phyloP scores from a whole-genome alignment of 35 echinoderm and acorn worm genomes.

The Apostichopus japonicus region DNA sequence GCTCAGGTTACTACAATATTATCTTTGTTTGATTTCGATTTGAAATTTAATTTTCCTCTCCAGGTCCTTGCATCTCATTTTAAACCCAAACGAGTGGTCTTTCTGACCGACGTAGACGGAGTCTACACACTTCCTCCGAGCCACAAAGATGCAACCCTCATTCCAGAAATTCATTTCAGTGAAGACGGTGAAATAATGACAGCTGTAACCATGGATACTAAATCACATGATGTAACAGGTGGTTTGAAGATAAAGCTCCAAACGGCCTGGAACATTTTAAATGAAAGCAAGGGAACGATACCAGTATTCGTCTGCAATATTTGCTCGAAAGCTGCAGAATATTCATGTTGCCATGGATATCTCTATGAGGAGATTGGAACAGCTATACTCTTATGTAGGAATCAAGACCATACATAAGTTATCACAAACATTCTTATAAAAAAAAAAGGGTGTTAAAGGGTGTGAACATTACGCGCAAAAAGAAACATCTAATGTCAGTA shows the following conservation, averaged over 20 bases:
- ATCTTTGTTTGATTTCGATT: too few species aligned
- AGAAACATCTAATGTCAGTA: too few species aligned
- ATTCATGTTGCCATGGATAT: slow-evolving; percentile 57
- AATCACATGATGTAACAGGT: slow-evolving; percentile 84
- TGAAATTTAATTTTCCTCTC: too few species aligned
- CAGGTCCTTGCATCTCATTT: slow-evolving; percentile 69
- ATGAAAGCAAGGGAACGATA: slow-evolving; percentile 51
- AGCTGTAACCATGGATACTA: slow-evolving; percentile 58
- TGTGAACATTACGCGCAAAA: too few species aligned
- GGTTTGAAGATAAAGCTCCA: slow-evolving; percentile 76
- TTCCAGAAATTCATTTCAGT: slow-evolving; percentile 54
- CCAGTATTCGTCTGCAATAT: slow-evolving; percentile 68
- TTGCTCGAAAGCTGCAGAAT: slow-evolving; percentile 41
- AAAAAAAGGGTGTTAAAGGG: too few species aligned
- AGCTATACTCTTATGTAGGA: not conserved
- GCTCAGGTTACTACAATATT: too few species aligned
- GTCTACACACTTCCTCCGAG: slow-evolving; percentile 71
- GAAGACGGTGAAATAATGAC: slow-evolving; percentile 52
- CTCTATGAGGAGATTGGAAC: slow-evolving; percentile 26
- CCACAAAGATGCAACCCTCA: slow-evolving; percentile 42
- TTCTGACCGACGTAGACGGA: slow-evolving; percentile 79
- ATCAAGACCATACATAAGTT: not conserved
- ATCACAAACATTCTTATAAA: too few species aligned
- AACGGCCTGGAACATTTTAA: slow-evolving; percentile 65
- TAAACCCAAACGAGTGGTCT: slow-evolving; percentile 82